Conservation (phyloP, 1,140 invertebrate genomes). For the Macrobrachium rosenbergii region DNA sequence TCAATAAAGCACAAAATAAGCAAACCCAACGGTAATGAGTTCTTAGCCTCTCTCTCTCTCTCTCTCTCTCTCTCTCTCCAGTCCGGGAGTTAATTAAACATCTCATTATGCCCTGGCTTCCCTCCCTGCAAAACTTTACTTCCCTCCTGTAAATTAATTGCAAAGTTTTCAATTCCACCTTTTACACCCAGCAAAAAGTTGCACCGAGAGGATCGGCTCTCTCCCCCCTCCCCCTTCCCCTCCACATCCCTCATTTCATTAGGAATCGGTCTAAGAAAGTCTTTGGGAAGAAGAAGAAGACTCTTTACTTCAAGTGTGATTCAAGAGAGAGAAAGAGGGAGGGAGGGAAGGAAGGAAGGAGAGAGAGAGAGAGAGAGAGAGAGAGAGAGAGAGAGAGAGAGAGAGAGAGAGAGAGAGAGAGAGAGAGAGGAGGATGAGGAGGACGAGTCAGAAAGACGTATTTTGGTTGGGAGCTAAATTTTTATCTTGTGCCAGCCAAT, state of each 20-base stretch:
- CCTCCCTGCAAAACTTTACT: slow-evolving; percentile 45
- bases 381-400: background rate
- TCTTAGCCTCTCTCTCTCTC: slow-evolving; percentile 20
- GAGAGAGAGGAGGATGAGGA: too few relatives aligned
- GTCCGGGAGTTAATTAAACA: slow-evolving; percentile 51
- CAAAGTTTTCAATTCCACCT: slow-evolving; percentile 60
- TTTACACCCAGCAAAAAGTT: slow-evolving; percentile 55
- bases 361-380: too few relatives aligned
- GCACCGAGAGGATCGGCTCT: slow-evolving; percentile 7
- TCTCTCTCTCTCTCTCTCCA: slow-evolving; percentile 33
- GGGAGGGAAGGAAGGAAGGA: too few relatives aligned
- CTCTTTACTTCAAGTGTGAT: slow-evolving; percentile 3
- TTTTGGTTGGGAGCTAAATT: slow-evolving; percentile 1
- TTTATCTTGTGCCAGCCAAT: background rate
- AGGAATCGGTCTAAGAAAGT: background rate
- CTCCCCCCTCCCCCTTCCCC: background rate
- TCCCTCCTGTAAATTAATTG: slow-evolving; percentile 58
- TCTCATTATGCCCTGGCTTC: slow-evolving; percentile 50
- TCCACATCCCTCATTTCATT: slow-evolving; percentile 9
- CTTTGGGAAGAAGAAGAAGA: background rate
- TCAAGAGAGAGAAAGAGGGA: background rate
- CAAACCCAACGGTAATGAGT: background rate
- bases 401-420: too few relatives aligned
- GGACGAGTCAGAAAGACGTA: background rate
- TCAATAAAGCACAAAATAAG: background rate